phyloP scores from a whole-genome alignment of 2,113 vertebrate species.

The Calonectris borealis region DNA sequence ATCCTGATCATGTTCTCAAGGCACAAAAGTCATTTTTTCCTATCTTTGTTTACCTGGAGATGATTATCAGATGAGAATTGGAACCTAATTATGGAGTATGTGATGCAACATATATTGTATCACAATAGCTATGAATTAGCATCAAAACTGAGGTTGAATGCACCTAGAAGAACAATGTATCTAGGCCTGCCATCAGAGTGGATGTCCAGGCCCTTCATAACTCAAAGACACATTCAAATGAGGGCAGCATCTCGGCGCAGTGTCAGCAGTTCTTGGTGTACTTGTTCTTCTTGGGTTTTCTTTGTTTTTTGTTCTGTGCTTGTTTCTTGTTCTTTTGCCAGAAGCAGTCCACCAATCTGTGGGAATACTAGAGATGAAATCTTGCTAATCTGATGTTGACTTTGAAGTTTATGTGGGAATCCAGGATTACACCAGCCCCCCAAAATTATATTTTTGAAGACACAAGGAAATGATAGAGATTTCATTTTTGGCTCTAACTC shows the following conservation, averaged over 20 bases:
- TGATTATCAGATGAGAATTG: neutral
- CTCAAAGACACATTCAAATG: neutral
- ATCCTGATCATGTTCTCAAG: neutral
- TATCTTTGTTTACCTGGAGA: neutral
- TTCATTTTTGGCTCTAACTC: neutral
- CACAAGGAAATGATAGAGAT: neutral
- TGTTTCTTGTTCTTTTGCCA: neutral
- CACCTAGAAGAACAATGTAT: neutral
- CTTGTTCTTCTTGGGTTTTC: neutral
- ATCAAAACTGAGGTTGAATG: neutral
- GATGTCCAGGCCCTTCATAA: neutral
- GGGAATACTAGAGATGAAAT: neutral
- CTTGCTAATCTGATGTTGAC: neutral
- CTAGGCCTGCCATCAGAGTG: neutral
- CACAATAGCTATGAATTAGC: neutral
- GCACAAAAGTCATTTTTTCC: neutral
- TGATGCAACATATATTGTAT: neutral
- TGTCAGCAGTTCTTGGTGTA: neutral
- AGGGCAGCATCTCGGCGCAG: neutral
- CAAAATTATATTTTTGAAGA: neutral
- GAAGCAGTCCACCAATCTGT: neutral
- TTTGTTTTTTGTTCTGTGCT: neutral
- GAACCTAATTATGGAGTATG: neutral
- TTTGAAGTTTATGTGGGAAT: neutral
- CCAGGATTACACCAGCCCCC: neutral